Conservation (phyloP, 1,140 invertebrate genomes). For the Apis florea region DNA sequence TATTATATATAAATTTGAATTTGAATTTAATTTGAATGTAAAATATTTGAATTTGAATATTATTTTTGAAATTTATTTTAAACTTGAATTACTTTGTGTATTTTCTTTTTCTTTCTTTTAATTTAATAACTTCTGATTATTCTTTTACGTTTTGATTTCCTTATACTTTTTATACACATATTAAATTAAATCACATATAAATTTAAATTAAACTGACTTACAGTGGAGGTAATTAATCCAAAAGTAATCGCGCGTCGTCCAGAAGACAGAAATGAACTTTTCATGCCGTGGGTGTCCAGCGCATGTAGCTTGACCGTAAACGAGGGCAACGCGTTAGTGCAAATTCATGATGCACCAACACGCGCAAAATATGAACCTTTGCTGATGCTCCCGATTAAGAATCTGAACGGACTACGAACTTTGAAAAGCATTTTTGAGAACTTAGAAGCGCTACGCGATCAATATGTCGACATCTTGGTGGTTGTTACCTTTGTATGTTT, state of each 20-base stretch:
- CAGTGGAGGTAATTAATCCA: constrained; percentile 83
- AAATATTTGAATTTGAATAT: neutral
- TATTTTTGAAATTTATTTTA: neutral
- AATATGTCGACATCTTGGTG: constrained; percentile 77
- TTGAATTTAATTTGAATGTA: neutral
- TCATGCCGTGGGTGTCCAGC: constrained; percentile 83
- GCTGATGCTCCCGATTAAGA: constrained; percentile 83
- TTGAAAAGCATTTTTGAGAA: constrained; percentile 73
- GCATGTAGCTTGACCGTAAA: constrained; percentile 83
- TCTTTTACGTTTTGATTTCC: neutral
- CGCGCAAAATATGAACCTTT: constrained; percentile 78
- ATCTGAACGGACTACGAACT: constrained; percentile 57
- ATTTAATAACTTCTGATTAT: neutral
- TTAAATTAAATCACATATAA: neutral
- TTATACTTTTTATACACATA: neutral
- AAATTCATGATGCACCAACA: constrained; percentile 80
- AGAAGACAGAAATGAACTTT: constrained; percentile 82
- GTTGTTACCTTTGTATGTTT: constrained; percentile 78
- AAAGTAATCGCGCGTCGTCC: constrained; percentile 81
- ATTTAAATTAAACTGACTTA: constrained; percentile 1
- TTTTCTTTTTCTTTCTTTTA: neutral
- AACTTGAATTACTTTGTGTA: too few species aligned
- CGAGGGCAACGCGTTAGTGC: constrained; percentile 82
- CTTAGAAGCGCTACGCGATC: constrained; percentile 71
- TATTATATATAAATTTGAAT: neutral